Conservation (phyloP, 1,140 invertebrate species). For the Yoshiicerus persimilis region DNA sequence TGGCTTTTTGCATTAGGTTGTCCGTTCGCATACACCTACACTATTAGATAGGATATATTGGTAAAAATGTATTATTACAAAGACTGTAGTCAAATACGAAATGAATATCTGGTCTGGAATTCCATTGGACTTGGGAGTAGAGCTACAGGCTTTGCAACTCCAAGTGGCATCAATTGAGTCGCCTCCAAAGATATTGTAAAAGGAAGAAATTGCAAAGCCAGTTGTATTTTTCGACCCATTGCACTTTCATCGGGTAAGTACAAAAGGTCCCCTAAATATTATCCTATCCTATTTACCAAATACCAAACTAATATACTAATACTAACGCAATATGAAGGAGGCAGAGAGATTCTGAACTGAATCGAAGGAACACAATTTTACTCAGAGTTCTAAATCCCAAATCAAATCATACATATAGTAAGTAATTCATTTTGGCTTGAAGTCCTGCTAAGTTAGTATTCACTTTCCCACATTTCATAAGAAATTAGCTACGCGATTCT, state of each 20-base stretch:
- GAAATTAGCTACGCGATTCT: conserved; percentile 6
- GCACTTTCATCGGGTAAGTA: conserved; percentile 35
- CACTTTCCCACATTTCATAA: conserved; percentile 12
- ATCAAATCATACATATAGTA: conserved; percentile 15
- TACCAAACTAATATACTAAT: neutral
- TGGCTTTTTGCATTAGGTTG: neutral
- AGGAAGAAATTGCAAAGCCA: conserved; percentile 29
- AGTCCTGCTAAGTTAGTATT: neutral
- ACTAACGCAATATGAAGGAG: neutral
- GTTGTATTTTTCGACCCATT: conserved; percentile 40
- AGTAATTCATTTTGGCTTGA: neutral
- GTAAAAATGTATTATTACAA: neutral
- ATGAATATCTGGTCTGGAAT: neutral
- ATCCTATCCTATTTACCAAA: conserved; percentile 29
- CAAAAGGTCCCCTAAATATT: conserved; percentile 35
- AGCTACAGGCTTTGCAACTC: neutral
- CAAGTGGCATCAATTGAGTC: neutral
- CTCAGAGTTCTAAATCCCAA: conserved; percentile 20
- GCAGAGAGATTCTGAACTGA: neutral
- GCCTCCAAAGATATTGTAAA: conserved; percentile 12
- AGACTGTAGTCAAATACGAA: neutral
- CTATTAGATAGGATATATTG: neutral
- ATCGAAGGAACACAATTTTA: conserved; percentile 17
- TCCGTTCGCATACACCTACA: neutral
- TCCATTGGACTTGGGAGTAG: neutral